phyloP scores from a whole-genome alignment of 1,140 invertebrate genomes.

The Diuraphis noxia region DNA sequence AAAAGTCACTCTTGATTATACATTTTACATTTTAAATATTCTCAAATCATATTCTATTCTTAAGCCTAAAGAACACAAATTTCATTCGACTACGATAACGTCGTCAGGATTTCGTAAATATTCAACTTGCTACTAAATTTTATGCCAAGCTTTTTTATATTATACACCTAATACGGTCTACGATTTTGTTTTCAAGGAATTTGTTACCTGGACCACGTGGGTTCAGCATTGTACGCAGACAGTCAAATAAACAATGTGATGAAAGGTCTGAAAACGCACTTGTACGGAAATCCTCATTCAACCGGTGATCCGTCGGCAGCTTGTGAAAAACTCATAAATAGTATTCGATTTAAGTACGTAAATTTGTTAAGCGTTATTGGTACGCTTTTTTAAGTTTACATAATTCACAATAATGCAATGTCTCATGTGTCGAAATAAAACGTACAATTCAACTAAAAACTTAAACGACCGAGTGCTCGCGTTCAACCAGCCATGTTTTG shows the following conservation, averaged over 20 bases:
- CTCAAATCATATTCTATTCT: not conserved
- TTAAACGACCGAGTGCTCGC: not conserved
- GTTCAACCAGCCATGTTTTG: not conserved
- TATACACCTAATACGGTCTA: not conserved
- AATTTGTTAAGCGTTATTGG: conserved; percentile 49
- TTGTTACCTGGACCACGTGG: conserved; percentile 89
- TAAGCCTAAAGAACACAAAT: not conserved
- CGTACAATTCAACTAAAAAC: not conserved
- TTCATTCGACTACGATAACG: not conserved
- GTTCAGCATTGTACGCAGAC: conserved; percentile 80
- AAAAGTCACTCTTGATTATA: too few species aligned
- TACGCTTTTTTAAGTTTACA: not conserved
- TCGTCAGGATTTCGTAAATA: not conserved
- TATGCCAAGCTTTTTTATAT: not conserved
- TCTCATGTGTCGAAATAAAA: not conserved
- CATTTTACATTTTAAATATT: not conserved
- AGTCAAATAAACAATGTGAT: conserved; percentile 72
- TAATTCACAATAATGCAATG: not conserved
- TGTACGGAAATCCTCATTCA: conserved; percentile 90
- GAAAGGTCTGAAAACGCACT: conserved; percentile 68
- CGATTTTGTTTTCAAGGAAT: conserved; percentile 63
- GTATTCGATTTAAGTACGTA: conserved; percentile 74
- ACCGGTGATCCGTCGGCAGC: conserved; percentile 70
- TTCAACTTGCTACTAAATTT: not conserved
- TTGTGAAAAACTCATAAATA: conserved; percentile 79